Conservation (phyloP, 2,797 vertebrate species). For the Hippopotamyrus pictus region DNA sequence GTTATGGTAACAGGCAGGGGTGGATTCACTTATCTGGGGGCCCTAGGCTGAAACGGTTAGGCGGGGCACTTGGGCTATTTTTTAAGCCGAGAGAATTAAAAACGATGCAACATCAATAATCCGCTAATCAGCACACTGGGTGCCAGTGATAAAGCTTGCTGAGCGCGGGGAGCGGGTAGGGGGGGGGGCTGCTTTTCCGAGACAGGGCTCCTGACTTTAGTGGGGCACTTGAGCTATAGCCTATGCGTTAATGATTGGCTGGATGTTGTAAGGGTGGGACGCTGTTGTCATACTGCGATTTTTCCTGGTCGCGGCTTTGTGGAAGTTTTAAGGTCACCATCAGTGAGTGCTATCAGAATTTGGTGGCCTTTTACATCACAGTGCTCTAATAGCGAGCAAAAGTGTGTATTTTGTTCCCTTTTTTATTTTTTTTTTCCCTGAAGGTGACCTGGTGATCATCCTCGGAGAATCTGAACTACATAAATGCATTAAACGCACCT, state of each 20-base stretch:
- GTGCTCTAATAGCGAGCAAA: neutral
- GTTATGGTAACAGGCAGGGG: neutral
- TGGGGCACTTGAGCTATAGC: neutral
- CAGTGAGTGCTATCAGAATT: neutral
- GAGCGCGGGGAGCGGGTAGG: neutral
- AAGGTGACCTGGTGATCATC: neutral
- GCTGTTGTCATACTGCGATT: neutral
- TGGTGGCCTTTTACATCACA: neutral
- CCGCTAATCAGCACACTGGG: neutral
- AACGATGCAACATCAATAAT: neutral
- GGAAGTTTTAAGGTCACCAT: neutral
- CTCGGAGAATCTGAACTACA: neutral
- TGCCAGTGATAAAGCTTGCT: neutral
- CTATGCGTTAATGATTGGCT: neutral
- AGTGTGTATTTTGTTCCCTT: neutral
- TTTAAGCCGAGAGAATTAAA: neutral
- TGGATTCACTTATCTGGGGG: neutral
- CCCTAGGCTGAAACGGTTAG: neutral
- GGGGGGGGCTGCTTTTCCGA: neutral
- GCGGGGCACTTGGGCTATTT: neutral
- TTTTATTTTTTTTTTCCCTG: neutral
- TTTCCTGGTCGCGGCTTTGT: neutral
- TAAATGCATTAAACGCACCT: neutral
- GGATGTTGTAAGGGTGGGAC: neutral
- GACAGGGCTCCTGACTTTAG: neutral